Base-by-base conservation (phyloP, 2,797 vertebrate genomes). In the Poeciliopsis infans region DNA sequence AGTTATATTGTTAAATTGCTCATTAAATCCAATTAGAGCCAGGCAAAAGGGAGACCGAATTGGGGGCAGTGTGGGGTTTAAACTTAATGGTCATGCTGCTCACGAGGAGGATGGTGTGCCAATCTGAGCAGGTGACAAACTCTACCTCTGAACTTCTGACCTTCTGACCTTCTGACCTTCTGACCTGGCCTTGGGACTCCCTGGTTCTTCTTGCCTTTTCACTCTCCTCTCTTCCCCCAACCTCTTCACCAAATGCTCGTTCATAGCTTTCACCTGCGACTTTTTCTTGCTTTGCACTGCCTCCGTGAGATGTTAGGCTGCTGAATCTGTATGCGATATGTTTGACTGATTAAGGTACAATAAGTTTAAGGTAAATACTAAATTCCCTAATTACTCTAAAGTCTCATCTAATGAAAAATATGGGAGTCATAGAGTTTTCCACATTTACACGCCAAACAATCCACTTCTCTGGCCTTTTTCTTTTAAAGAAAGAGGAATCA, bases 1-100 rank as follows among this genome's bases (percentile, higher is more conserved):
- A 71, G 94, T 92, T 93, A 86, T 91, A 85, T 83, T 94, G 94
- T 96, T 96, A 93, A 96, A 95, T 95, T 88, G 83, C 93, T 96
- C 94, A 95, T 95, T 95, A 96, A 96, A 96, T 96, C 94, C 93
- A 95, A 96, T 96, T 96, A 95, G 91, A 33, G 23, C 74, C 0
- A n/a, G 25, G 43, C 8, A 45, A 70, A 28, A 87, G 83, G 79
- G 87, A 55, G 74, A 78, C 69, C 51, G 77, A 78, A 89, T 81
- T 86, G 80, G 79, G 83, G 82, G 36, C n/a, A 49, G 70, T 33
- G 79, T 33, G 79, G 79, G 0, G 10, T 46, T 0, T 5, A 61
- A 72, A 77, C 73, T 84, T 78, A 31, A 31, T 74, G 41, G 73
- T 55, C 61, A 73, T 59, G 43, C 78, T 85, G n/a, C 51, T 83